phyloP scores from a whole-genome alignment of 2,888 invertebrate species.

The Tachystola acroxantha region DNA sequence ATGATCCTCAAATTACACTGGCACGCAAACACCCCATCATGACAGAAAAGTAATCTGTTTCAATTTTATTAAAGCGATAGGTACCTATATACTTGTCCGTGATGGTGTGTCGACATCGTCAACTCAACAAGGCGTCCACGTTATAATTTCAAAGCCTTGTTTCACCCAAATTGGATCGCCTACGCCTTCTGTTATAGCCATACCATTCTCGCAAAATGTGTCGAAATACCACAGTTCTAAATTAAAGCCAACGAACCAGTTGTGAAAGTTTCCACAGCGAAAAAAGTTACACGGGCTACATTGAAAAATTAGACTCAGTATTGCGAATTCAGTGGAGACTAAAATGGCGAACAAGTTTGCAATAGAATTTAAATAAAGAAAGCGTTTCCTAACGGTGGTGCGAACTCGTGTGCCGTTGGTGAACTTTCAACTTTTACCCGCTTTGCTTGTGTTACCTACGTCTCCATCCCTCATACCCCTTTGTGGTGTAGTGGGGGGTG shows the following conservation, averaged over 20 bases:
- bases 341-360: conserved; percentile 76
- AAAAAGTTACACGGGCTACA: conserved; percentile 38
- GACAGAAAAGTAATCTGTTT: conserved; percentile 44
- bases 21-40: conserved; percentile 57
- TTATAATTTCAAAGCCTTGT: conserved; percentile 46
- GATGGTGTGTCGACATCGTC: conserved; percentile 16
- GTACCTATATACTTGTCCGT: conserved; percentile 21
- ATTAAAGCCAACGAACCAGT: conserved; percentile 49
- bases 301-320: conserved; percentile 58
- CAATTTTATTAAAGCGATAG: conserved; percentile 48
- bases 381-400: conserved; percentile 65
- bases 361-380: conserved; percentile 77
- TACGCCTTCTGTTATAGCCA: conserved; percentile 28
- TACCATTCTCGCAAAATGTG: conserved; percentile 33
- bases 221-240: conserved; percentile 23
- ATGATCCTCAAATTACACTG: conserved; percentile 36
- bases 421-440: conserved; percentile 76
- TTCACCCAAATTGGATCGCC: conserved; percentile 47
- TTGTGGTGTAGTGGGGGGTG: conserved; percentile 23
- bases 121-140: conserved; percentile 31
- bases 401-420: conserved; percentile 65
- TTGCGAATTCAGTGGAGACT: conserved; percentile 59
- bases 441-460: conserved; percentile 39
- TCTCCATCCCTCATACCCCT: conserved; percentile 27
- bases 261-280: conserved; percentile 36